Conservation (phyloP, 2,797 vertebrate species). For the Bovichtus variegatus region DNA sequence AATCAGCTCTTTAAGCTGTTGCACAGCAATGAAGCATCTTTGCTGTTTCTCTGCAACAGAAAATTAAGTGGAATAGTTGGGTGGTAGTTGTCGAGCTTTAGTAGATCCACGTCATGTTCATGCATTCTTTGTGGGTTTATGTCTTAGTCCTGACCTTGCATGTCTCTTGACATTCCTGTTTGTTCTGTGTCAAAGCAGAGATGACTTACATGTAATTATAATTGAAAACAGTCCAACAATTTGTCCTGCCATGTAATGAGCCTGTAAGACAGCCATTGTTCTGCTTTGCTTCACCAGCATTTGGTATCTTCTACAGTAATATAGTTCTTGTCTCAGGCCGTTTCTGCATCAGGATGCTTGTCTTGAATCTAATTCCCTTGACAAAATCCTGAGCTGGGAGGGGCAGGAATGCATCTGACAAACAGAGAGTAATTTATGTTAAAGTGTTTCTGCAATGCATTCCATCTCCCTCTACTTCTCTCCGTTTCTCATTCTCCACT, state of each 20-base stretch:
- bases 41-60: not conserved
- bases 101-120: not conserved
- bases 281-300: conserved; percentile 1
- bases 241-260: too few species aligned
- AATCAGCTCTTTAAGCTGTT: conserved; percentile 11
- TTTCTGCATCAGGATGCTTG: conserved; percentile 3
- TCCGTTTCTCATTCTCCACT: conserved; percentile 16
- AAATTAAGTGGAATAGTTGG: not conserved
- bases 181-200: conserved; percentile 20
- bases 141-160: conserved; percentile 20
- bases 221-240: too few species aligned
- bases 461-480: conserved; percentile 24
- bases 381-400: conserved; percentile 29
- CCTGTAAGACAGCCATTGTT: conserved; percentile 5
- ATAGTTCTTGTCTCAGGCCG: conserved; percentile 1
- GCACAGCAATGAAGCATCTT: conserved; percentile 5
- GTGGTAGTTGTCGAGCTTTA: conserved; percentile 1
- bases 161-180: conserved; percentile 36
- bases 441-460: conserved; percentile 43
- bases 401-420: conserved; percentile 51
- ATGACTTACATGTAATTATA: conserved; percentile 6
- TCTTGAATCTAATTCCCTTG: conserved; percentile 27
- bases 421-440: conserved; percentile 40
- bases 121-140: conserved; percentile 19
- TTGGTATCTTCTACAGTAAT: not conserved